Base-by-base conservation (phyloP, 2,797 vertebrate species). In the Brachymystax lenok region DNA sequence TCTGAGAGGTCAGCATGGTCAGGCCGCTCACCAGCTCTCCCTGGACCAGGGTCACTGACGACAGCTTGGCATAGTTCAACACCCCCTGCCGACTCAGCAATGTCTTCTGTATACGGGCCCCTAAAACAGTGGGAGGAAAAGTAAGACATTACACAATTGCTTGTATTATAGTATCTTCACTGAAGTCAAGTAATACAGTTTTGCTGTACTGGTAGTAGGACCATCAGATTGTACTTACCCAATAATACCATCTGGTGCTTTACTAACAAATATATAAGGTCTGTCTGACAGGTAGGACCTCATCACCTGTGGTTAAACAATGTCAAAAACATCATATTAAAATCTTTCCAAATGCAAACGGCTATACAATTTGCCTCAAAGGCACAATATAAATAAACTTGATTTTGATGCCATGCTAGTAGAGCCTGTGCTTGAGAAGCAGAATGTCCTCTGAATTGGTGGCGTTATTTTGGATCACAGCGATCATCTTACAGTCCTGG, bases 61-160 rank as follows among this genome's bases (percentile, higher is more conserved):
- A 96, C 74, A 99, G 93, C 61, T 91, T 97, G 88, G 97, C 94
- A 1, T 96, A 96, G 80, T 66, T 90, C 77, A 94, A 16, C 46
- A 98, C 71, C 0, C 97, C 97, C 81, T 96, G 92, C 1, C 74
- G 88, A 35, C 96, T 98, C 88, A 99, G 91, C 87, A 99, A 83
- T 0, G 92, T 92, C 90, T 95, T 74, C 0, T 99, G 97, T 10
- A 99, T 84, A 78, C 94, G 97, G 87, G 92, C 97, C 1, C 96
- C 97, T 99, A 92, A 0, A 12, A 24, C 21, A n/a, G 24, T 10
- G 33, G 77, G 76, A 74, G 12, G 21, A 69, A 14, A 69, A n/a
- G 72, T 56, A 3, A 46, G 30, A 74, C 27, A 24, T 63, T 63
- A 27, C 21, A 24, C 59, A 24, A 21, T 7, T 24, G 59, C 21